These are phyloP conservation scores for Eurypyga helias DNA, from an alignment of 2,113 vertebrate species.

Conservation along the genomic window DNA sequence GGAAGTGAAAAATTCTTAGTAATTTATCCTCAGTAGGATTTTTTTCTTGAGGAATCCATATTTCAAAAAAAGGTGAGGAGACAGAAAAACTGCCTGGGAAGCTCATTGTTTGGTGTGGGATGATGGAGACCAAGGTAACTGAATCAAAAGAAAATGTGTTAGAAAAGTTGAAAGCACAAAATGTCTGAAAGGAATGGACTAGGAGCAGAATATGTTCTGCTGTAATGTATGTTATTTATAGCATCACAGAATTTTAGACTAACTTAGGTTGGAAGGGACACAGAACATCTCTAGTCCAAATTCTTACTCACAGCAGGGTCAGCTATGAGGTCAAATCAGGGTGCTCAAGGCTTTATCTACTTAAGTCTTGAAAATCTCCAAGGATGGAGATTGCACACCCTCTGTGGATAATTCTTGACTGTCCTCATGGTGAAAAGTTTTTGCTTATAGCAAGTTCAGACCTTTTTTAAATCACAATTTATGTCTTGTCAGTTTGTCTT, in stretches of 20 bases:
- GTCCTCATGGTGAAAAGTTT: background rate
- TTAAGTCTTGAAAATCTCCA: background rate
- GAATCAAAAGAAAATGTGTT: background rate
- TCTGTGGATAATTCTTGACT: background rate
- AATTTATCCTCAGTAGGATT: background rate
- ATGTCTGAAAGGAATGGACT: background rate
- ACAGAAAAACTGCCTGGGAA: background rate
- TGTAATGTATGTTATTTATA: background rate
- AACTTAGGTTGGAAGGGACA: background rate
- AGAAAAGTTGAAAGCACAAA: background rate
- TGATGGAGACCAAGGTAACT: background rate
- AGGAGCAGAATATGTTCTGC: background rate
- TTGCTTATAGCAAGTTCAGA: background rate
- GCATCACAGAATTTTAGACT: background rate
- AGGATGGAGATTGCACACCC: background rate
- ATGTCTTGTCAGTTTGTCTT: background rate
- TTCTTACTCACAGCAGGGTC: background rate
- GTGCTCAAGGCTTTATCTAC: background rate
- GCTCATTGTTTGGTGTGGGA: background rate
- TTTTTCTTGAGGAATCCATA: background rate
- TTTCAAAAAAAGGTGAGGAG: background rate
- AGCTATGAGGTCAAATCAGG: background rate
- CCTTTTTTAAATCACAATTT: background rate
- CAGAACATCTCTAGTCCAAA: background rate
- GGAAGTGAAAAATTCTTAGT: background rate